Conservation (phyloP, 1,140 invertebrate species). For the Elymnias hypermnestra region DNA sequence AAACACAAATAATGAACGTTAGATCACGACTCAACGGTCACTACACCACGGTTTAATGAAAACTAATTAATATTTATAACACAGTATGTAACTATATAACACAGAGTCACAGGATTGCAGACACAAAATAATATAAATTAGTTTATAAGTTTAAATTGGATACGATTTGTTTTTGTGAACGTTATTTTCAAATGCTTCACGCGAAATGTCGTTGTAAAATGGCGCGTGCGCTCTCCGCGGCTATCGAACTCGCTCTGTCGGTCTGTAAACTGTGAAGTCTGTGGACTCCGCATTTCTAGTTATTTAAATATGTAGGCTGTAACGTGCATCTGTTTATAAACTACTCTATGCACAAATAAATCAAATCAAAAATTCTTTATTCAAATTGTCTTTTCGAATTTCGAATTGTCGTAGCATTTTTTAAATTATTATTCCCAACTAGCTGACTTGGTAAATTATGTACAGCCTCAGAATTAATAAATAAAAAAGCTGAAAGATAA, state of each 20-base stretch:
- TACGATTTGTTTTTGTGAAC: conserved; percentile 25
- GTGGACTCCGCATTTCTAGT: neutral
- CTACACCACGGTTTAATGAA: conserved; percentile 39
- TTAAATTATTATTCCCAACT: no score
- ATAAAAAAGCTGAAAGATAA: no score
- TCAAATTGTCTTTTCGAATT: no score
- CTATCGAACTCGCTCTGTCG: conserved; percentile 44
- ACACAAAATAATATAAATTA: conserved; percentile 15
- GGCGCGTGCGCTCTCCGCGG: conserved; percentile 59
- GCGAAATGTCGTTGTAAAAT: conserved; percentile 39
- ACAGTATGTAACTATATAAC: conserved; percentile 24
- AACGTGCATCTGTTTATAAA: neutral
- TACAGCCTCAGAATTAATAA: no score
- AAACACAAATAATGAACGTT: conserved; percentile 41
- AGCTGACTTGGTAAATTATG: no score
- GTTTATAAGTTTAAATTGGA: neutral
- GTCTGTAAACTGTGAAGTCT: conserved; percentile 11
- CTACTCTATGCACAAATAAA: no score
- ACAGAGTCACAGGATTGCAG: conserved; percentile 29
- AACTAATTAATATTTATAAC: conserved; percentile 21
- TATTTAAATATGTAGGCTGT: no score
- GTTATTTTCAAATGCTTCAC: conserved; percentile 52
- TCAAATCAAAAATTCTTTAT: no score
- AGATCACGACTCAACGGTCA: conserved; percentile 51
- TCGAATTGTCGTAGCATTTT: no score